These are phyloP conservation scores for Melangyna quadrimaculata DNA, from an alignment of 2,888 invertebrate species.

Conservation along the genomic window DNA sequence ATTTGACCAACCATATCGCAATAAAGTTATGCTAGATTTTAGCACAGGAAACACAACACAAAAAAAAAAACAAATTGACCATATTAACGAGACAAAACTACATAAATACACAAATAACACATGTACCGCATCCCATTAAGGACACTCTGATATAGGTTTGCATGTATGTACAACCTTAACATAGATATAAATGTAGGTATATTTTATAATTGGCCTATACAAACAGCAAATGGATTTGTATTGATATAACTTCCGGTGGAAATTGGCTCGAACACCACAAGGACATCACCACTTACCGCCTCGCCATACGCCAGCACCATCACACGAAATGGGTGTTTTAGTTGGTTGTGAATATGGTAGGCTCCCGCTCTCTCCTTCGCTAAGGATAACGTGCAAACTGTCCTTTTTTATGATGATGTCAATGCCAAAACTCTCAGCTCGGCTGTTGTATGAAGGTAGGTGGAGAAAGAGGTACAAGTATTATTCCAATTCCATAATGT, in stretches of 20 bases:
- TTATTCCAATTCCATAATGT: conserved; percentile 15
- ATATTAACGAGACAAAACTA: not conserved
- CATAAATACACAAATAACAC: not conserved
- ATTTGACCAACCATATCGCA: not conserved
- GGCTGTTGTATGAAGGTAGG: too few species aligned
- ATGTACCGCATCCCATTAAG: conserved; percentile 22
- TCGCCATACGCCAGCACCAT: not conserved
- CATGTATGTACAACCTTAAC: too few species aligned
- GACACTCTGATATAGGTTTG: too few species aligned
- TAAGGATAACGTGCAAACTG: not conserved
- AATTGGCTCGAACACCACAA: conserved; percentile 43
- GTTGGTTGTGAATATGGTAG: not conserved
- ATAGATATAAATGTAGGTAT: not conserved
- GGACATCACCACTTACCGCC: conserved; percentile 7
- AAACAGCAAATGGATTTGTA: conserved; percentile 43
- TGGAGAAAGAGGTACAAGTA: too few species aligned
- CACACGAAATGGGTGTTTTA: not conserved
- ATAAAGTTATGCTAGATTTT: not conserved
- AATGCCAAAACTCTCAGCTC: conserved; percentile 18
- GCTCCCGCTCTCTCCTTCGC: not conserved
- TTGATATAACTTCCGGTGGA: conserved; percentile 33
- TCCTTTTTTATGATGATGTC: conserved; percentile 18
- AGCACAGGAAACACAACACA: too few species aligned
- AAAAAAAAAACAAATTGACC: not conserved
- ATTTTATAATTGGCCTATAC: conserved; percentile 33